phyloP scores from a whole-genome alignment of 2,888 invertebrate species.

The Ypsolopha scabrella region DNA sequence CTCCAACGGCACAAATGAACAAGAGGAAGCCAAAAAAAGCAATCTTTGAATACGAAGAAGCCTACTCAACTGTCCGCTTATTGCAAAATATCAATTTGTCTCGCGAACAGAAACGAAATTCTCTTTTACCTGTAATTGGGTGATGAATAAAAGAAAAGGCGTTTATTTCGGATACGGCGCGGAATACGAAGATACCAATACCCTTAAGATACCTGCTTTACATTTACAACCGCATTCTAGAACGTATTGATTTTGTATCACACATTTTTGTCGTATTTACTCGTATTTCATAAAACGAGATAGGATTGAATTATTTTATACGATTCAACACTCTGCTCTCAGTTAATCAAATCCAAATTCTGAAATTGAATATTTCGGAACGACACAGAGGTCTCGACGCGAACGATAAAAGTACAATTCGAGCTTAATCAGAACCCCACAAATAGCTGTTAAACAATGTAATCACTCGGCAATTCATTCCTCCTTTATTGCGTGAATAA shows the following conservation, averaged over 20 bases:
- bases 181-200: slow-evolving; percentile 29
- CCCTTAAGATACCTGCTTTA: neutral
- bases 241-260: slow-evolving; percentile 1
- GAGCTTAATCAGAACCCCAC: neutral
- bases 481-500: slow-evolving; percentile 54
- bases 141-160: slow-evolving; percentile 68
- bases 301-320: neutral
- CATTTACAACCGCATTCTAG: neutral
- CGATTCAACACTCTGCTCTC: neutral
- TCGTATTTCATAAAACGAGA: neutral
- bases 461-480: slow-evolving; percentile 12
- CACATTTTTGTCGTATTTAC: neutral
- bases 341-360: too few species aligned
- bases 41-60: neutral
- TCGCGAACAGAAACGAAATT: slow-evolving; percentile 38
- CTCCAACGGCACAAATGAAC: neutral
- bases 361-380: too few species aligned
- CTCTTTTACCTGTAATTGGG: slow-evolving; percentile 68
- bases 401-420: neutral
- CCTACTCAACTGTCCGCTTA: slow-evolving; percentile 5
- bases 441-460: slow-evolving; percentile 3
- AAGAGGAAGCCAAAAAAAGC: slow-evolving; percentile 1
- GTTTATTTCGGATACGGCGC: slow-evolving; percentile 51
- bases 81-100: slow-evolving; percentile 11
- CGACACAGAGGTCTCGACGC: neutral